Conservation (phyloP, 2,113 vertebrate genomes). For the Austrofundulus limnaeus region DNA sequence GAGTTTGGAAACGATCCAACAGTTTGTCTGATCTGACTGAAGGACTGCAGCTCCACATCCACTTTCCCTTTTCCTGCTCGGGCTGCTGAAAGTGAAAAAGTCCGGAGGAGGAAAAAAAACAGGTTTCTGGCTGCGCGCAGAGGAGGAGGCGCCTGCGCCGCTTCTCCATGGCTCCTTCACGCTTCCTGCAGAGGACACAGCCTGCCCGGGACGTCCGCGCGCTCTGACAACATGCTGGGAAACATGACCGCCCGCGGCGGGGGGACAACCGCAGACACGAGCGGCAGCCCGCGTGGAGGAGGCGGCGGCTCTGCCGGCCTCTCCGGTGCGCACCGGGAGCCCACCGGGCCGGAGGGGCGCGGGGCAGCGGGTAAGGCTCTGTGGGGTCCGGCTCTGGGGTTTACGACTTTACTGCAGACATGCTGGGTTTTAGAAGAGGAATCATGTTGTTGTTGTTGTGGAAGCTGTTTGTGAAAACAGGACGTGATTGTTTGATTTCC, state of each 20-base stretch:
- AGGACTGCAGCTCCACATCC: neutral
- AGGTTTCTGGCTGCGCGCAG: conserved; percentile 55
- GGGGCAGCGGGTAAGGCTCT: conserved; percentile 55
- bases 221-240: conserved; percentile 56
- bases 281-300: conserved; percentile 33
- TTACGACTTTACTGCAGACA: neutral
- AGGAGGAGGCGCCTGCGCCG: conserved; percentile 73
- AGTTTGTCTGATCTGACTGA: neutral
- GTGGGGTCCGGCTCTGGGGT: neutral
- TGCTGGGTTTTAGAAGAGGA: neutral
- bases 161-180: conserved; percentile 63
- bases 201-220: conserved; percentile 44
- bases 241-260: conserved; percentile 51
- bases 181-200: conserved; percentile 56
- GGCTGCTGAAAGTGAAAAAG: conserved; percentile 38
- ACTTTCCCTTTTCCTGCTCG: conserved; percentile 37
- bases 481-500: conserved; percentile 42
- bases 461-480: conserved; percentile 69
- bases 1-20: too few relatives aligned
- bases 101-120: conserved; percentile 25
- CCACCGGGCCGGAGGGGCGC: conserved; percentile 40
- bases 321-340: conserved; percentile 46
- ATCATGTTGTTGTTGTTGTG: too few relatives aligned
- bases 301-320: conserved; percentile 22
- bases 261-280: conserved; percentile 56